phyloP scores from a whole-genome alignment of 2,888 invertebrate genomes.

The Cantharis flavilabris region DNA sequence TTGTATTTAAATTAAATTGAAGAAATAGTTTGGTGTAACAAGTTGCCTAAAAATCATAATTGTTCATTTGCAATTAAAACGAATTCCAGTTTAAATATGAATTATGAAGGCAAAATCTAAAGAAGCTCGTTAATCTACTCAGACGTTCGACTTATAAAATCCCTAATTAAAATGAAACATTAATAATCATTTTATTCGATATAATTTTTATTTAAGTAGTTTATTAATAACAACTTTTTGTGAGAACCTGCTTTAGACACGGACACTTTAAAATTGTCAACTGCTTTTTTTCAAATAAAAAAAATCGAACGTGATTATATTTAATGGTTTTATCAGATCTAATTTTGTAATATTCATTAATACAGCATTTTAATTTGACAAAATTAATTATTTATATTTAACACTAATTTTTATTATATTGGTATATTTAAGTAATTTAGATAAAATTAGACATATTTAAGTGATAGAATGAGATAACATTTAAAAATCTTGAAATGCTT shows the following conservation, averaged over 20 bases:
- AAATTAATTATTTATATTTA: neutral
- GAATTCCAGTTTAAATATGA: no score
- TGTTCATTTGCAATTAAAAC: no score
- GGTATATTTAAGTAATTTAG: neutral
- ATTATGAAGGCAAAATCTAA: neutral
- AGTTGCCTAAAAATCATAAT: no score
- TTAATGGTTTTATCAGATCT: neutral
- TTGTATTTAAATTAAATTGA: no score
- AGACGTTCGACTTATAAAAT: neutral
- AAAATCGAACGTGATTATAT: neutral
- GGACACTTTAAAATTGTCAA: conserved; percentile 3
- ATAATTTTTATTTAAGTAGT: neutral
- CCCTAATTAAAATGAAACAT: neutral
- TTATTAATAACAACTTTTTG: neutral
- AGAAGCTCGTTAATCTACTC: neutral
- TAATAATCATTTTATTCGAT: neutral
- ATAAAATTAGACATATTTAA: neutral
- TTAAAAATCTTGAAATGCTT: neutral
- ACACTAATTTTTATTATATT: neutral
- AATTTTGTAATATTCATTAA: neutral
- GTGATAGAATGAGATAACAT: neutral
- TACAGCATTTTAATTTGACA: neutral
- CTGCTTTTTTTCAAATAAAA: neutral
- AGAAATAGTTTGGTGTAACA: no score
- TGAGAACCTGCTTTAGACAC: neutral